Conservation (phyloP, 2,113 vertebrate species). For the Oreocharis arfaki region DNA sequence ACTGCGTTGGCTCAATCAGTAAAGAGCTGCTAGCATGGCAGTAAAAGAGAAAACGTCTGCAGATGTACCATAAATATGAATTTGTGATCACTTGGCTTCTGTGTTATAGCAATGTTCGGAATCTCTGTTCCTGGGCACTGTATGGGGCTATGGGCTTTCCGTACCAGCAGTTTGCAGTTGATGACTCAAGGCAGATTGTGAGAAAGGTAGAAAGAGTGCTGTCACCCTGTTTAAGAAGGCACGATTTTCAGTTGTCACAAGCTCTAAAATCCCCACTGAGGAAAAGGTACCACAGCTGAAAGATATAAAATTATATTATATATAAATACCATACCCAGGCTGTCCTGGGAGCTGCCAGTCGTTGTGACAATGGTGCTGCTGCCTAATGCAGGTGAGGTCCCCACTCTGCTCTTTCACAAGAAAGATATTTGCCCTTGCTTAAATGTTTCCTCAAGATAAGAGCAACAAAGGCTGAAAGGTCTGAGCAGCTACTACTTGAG, state of each 20-base stretch:
- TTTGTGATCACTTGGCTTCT: background rate
- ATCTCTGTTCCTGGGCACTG: accelerated
- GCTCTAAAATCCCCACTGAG: background rate
- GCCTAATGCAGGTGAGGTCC: background rate
- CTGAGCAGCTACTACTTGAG: background rate
- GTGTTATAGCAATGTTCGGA: background rate
- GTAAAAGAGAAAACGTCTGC: background rate
- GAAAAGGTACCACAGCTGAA: background rate
- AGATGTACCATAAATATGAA: background rate
- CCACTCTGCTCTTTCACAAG: background rate
- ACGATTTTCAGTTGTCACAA: background rate
- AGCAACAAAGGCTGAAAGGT: background rate
- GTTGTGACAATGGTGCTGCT: background rate
- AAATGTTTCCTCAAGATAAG: background rate
- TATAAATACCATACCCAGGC: background rate
- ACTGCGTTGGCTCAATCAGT: background rate
- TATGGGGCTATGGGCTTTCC: background rate
- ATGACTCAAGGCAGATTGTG: background rate
- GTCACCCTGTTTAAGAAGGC: background rate
- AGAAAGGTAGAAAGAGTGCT: background rate
- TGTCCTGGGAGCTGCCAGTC: background rate
- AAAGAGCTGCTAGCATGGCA: background rate
- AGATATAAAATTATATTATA: background rate
- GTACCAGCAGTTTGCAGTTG: background rate
- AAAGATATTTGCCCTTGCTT: background rate